Percentiles rank a stretch among this genome's conserved stretches.
phyloP scores from a whole-genome alignment of 1,140 invertebrate genomes.

The Meloidogyne chitwoodi region DNA sequence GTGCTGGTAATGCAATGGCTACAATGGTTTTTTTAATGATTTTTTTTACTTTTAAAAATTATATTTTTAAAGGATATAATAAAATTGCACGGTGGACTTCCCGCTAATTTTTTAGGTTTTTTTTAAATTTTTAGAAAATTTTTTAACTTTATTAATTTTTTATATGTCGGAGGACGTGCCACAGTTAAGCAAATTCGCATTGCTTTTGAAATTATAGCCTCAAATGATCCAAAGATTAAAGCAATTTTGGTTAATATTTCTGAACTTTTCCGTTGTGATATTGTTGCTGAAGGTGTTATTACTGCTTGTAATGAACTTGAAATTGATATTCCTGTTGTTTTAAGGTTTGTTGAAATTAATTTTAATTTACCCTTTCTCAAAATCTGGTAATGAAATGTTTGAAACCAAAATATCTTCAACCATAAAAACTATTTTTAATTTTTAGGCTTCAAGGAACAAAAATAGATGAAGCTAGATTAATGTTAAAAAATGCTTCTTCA shows the following conservation, averaged over 20 bases:
- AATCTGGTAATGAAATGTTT: not conserved
- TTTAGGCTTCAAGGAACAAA: constrained; percentile 71
- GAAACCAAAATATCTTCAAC: no score
- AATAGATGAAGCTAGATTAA: constrained; percentile 85
- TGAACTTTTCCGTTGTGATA: constrained; percentile 90
- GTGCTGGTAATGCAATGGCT: constrained; percentile 66
- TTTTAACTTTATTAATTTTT: no score
- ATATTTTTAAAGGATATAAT: constrained; percentile 62
- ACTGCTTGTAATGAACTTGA: constrained; percentile 81
- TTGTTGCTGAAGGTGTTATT: constrained; percentile 89
- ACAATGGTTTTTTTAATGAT: constrained; percentile 61
- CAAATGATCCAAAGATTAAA: constrained; percentile 67
- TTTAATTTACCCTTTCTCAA: not conserved
- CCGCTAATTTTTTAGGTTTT: constrained; percentile 65
- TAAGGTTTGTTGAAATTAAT: constrained; percentile 63
- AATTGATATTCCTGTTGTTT: constrained; percentile 81
- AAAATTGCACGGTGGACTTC: constrained; percentile 63
- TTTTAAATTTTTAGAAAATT: not conserved
- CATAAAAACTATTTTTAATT: no score
- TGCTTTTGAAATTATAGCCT: constrained; percentile 87
- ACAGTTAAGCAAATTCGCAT: constrained; percentile 82
- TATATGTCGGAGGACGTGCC: constrained; percentile 89
- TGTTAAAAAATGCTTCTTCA: constrained; percentile 78
- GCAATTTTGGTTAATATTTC: constrained; percentile 70
- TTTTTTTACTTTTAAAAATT: not conserved